These are phyloP conservation scores for Oxystoma pomonae DNA, from an alignment of 2,888 invertebrate genomes.

Conservation along the genomic window DNA sequence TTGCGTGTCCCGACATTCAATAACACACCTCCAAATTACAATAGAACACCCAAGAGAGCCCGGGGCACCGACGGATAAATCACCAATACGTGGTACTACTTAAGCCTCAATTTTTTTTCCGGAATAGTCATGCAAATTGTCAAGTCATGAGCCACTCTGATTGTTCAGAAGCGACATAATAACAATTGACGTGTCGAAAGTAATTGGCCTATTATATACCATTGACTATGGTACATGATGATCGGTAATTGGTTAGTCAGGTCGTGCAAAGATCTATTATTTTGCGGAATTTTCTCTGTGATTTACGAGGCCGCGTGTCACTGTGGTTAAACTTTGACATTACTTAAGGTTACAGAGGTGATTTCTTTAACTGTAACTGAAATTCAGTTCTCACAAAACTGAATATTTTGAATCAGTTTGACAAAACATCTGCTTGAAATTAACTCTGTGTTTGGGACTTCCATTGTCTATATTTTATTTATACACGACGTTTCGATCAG, in stretches of 20 bases:
- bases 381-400: no score
- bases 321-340: neutral
- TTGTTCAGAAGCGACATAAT: constrained; percentile 4
- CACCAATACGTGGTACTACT: constrained; percentile 1
- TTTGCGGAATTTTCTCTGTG: neutral
- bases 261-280: neutral
- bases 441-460: no score
- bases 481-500: no score
- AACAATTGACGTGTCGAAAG: neutral
- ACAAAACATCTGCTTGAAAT: no score
- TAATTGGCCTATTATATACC: neutral
- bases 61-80: neutral
- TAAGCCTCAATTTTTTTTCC: constrained; percentile 5
- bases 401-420: no score
- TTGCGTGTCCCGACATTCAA: neutral
- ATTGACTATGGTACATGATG: neutral
- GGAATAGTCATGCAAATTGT: constrained; percentile 9
- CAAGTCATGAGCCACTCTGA: constrained; percentile 2
- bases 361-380: no score
- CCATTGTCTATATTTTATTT: no score
- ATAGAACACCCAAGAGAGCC: neutral
- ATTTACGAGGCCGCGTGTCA: neutral
- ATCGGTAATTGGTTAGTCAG: neutral
- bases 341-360: no score
- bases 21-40: neutral